Evolutionary conservation across 2,113 vertebrate genomes (phyloP), one percentile per base, ranked within the genome.

Genomic region (Hemicordylus capensis): DNA sequence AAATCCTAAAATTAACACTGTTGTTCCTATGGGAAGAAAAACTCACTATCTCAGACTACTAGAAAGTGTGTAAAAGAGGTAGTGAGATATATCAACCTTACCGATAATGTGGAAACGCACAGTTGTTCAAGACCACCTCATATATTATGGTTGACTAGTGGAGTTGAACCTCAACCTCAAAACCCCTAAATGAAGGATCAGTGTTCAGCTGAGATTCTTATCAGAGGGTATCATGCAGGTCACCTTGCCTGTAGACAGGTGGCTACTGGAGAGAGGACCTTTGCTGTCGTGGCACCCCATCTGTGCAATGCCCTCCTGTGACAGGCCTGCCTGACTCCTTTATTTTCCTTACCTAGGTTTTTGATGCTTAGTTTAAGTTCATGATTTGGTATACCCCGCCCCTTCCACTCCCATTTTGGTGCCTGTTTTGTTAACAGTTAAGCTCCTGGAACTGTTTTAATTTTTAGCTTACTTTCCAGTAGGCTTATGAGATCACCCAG

Each of bases 21-120:
- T 15, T 75, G 69, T 31, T 20, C 9, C 58, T 83, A 70, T 51
- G 80, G 77, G 88, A 67, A 87, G 81, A 73, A 31, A 88, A 85
- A 85, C 61, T 48, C 44, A 63, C 59, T 72, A 59, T 82, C 39
- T 89, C 87, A 85, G 58, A 44, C 58, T 64, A 87, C 46, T 51
- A 77, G 34, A 67, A 80, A 89, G 89, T 72, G 61, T 73, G 72
- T 88, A 86, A 76, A 59, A 42, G 28, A 46, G 17, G 54, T 15
- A 28, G 84, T 87, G 85, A 86, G 78, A 88, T 88, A 34, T 64
- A 70, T 82, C 58, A n/a, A n/a, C n/a, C n/a, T n/a, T 87, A 61
- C 80, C 64, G n/a, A n/a, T 56, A 80, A 59, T 63, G 19, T 48
- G 75, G 74, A 63, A 79, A 82, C 66, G 56, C 84, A 88, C 91